These are phyloP conservation scores for Plectropomus leopardus DNA, from an alignment of 2,113 vertebrate genomes.

Conservation along the genomic window DNA sequence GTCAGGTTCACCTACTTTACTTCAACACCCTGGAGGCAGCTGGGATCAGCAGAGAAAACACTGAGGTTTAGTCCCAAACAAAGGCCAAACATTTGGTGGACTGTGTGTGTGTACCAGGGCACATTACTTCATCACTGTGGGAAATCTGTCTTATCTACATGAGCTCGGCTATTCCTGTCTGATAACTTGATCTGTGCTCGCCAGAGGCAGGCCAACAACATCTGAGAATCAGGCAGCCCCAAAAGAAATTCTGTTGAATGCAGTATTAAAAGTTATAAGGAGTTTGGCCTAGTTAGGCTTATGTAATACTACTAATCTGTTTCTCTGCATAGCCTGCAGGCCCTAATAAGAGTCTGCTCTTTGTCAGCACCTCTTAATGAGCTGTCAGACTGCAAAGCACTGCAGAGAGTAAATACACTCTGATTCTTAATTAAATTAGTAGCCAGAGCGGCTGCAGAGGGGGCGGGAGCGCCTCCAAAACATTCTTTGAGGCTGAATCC, in stretches of 20 bases:
- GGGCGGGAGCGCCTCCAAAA: not conserved
- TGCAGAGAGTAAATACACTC: constrained; percentile 51
- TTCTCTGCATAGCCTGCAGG: constrained; percentile 46
- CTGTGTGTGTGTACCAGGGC: not conserved
- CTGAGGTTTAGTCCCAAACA: constrained; percentile 27
- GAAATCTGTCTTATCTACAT: constrained; percentile 14
- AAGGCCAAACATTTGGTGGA: not conserved
- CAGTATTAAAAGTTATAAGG: constrained; percentile 51
- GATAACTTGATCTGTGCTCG: constrained; percentile 26
- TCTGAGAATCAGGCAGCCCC: not conserved
- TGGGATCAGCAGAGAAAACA: constrained; percentile 30
- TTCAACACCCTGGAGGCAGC: constrained; percentile 17
- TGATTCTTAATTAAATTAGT: constrained; percentile 70
- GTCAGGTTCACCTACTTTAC: constrained; percentile 44
- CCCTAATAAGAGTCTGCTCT: constrained; percentile 55
- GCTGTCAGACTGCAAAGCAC: constrained; percentile 58
- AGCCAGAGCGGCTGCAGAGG: constrained; percentile 9
- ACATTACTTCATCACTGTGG: constrained; percentile 14
- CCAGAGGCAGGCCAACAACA: constrained; percentile 1
- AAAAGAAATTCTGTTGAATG: constrained; percentile 32
- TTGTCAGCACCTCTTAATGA: constrained; percentile 70
- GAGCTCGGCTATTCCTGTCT: constrained; percentile 24
- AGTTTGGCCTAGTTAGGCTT: constrained; percentile 59
- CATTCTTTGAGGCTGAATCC: constrained; percentile 23
- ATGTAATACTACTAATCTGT: constrained; percentile 60